Evolutionary conservation across 2,113 vertebrate genomes (phyloP).

Genomic region (Phocoena phocoena): DNA sequence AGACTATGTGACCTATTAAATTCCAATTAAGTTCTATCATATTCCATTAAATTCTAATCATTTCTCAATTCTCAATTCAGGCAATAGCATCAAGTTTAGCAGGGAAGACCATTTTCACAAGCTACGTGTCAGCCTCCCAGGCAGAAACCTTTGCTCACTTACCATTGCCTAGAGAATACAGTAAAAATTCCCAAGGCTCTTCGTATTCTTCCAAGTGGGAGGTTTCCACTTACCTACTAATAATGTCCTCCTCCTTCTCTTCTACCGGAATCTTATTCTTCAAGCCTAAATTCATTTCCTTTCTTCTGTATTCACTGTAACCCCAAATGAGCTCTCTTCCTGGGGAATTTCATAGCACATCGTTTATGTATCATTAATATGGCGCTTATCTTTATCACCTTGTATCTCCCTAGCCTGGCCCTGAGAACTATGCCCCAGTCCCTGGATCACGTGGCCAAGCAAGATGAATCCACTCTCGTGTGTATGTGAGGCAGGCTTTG

Average conservation of each 20-base stretch:
- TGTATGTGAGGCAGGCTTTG: neutral
- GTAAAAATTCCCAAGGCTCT: neutral
- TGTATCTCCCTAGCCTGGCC: neutral
- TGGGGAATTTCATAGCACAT: neutral
- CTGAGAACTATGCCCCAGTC: neutral
- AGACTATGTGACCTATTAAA: neutral
- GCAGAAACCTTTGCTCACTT: neutral
- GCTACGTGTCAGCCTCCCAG: neutral
- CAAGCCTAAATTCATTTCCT: neutral
- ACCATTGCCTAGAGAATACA: neutral
- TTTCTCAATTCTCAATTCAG: neutral
- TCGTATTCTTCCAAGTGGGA: neutral
- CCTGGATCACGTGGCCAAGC: neutral
- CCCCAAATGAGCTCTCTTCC: neutral
- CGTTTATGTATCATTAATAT: neutral
- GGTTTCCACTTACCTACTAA: neutral
- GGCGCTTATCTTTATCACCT: neutral
- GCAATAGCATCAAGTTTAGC: neutral
- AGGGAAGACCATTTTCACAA: neutral
- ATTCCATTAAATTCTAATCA: neutral
- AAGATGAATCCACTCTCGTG: neutral
- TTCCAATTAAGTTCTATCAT: neutral
- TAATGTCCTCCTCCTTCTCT: neutral
- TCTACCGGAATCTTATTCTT: neutral
- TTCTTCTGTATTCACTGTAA: neutral